These are phyloP conservation scores for Globicephala melas DNA, from an alignment of 2,113 vertebrate species.

Conservation along the genomic window DNA sequence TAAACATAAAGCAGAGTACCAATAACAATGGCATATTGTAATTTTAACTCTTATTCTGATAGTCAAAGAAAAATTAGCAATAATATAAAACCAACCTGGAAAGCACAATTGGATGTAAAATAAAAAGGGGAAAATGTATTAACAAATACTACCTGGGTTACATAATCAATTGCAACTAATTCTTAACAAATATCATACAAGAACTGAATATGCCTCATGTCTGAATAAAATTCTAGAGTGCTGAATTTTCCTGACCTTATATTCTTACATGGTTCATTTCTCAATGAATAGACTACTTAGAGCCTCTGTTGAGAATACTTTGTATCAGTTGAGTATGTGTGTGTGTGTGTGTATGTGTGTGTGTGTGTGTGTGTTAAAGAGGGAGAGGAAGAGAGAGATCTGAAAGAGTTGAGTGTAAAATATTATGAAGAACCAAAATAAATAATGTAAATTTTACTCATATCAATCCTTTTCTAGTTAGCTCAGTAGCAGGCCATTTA, in stretches of 20 bases:
- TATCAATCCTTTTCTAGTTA: background rate
- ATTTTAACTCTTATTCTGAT: background rate
- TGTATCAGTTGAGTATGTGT: background rate
- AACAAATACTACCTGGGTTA: background rate
- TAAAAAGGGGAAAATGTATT: background rate
- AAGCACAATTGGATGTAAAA: background rate
- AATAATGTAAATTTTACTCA: background rate
- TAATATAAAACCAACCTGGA: background rate
- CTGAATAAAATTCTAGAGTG: background rate
- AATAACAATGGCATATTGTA: background rate
- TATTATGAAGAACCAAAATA: background rate
- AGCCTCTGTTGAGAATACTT: background rate
- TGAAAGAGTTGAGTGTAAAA: background rate
- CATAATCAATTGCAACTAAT: background rate
- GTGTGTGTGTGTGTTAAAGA: background rate
- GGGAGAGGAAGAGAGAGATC: background rate
- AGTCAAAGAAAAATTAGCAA: background rate
- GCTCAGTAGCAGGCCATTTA: background rate
- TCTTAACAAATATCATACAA: background rate
- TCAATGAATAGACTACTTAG: background rate
- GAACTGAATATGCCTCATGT: background rate
- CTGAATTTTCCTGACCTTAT: background rate
- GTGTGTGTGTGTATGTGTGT: background rate
- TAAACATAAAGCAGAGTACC: background rate
- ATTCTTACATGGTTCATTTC: background rate